phyloP scores from a whole-genome alignment of 2,888 invertebrate species.

The Tachystola acroxantha region DNA sequence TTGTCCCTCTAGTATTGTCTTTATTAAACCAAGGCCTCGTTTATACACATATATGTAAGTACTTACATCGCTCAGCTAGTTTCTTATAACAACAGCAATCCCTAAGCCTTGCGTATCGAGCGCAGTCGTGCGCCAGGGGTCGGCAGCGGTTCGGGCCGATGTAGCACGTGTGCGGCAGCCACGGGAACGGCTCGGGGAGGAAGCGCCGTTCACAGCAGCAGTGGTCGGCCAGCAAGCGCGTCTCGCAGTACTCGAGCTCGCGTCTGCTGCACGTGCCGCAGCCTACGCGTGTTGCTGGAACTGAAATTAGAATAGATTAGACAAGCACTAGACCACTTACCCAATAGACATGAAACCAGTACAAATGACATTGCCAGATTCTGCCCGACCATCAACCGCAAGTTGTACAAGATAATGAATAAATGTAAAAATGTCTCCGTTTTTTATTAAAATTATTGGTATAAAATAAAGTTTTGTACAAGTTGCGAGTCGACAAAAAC shows the following conservation, averaged over 20 bases:
- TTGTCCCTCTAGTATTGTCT: too few species aligned
- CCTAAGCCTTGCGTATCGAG: conserved; percentile 78
- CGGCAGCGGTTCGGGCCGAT: conserved; percentile 79
- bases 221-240: conserved; percentile 75
- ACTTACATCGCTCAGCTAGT: conserved; percentile 80
- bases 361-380: too few species aligned
- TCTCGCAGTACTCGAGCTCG: conserved; percentile 81
- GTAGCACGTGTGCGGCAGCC: conserved; percentile 84
- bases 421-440: too few species aligned
- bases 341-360: too few species aligned
- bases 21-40: too few species aligned
- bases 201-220: conserved; percentile 77
- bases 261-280: conserved; percentile 80
- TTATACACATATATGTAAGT: too few species aligned
- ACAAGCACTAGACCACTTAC: too few species aligned
- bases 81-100: conserved; percentile 82
- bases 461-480: too few species aligned
- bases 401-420: too few species aligned
- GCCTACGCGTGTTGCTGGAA: conserved; percentile 53
- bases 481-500: too few species aligned
- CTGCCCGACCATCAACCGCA: too few species aligned
- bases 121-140: conserved; percentile 80
- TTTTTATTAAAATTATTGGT: too few species aligned
- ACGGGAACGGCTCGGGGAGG: conserved; percentile 81
- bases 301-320: conserved; percentile 26